Evolutionary conservation across 2,113 vertebrate species (phyloP), one percentile per base, ranked within the genome.

Genomic region (Pavo muticus): DNA sequence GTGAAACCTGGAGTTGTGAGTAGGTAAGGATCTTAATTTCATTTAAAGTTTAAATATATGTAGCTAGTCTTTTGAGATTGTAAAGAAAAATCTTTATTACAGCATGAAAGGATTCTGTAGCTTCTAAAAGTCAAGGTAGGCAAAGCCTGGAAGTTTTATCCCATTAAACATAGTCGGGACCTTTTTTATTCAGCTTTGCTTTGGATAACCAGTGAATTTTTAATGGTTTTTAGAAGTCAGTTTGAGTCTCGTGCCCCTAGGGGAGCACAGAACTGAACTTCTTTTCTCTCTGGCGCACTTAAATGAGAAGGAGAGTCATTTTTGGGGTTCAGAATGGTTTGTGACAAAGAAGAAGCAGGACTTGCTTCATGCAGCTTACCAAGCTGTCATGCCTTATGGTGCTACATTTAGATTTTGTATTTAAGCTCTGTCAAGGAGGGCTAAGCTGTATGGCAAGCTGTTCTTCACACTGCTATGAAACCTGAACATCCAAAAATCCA

Each of bases 281-380:
- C 47, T 64, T 94, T 32, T 20, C 19, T 40, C 65, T 68, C 61
- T 87, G 42, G 11, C 8, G 2, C 24, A 44, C 5, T 3, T 27
- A 74, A 77, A 71, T 50, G 35, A 75, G 56, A 32, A 88, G 39
- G 19, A 11, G 7, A 8, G n/a, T 91, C 1, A 11, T 71, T 88
- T 78, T 56, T 60, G 10, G 15, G 16, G 5, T 23, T 76, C 24
- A 32, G 11, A 56, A 37, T 69, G 84, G 17, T 39, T 68, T 44
- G 35, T 72, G 70, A 60, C 48, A 42, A 40, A 67, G 37, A 27
- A 75, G 59, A 84, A 56, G 5, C 21, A 71, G 29, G 45, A 56
- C 23, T 88, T 3, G 0, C 2, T 76, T n/a, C 54, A 39, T 4
- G 25, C 35, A 54, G 18, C 2, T 0, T 54, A 17, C 39, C 0